A percentile compares a stretch with the other conserved stretches of the same genome.
These are phyloP conservation scores for Heliconius charithonia DNA, from an alignment of 2,888 invertebrate genomes.

Conservation along the genomic window DNA sequence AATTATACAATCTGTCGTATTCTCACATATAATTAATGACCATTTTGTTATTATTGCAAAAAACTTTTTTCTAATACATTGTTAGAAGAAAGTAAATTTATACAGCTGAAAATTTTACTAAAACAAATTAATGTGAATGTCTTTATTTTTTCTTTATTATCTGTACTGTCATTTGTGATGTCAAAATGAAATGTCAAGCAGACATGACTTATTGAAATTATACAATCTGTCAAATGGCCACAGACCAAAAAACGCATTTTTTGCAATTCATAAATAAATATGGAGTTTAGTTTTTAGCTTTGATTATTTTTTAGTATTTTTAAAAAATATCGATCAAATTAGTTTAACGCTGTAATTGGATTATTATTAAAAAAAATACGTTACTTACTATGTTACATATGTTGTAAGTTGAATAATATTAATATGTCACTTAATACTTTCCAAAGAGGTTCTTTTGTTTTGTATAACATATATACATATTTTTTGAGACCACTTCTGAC, in stretches of 20 bases:
- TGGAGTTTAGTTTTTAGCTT: slow-evolving; percentile 49
- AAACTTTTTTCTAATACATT: not conserved
- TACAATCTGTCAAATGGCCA: slow-evolving; percentile 8
- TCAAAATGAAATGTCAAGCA: not conserved
- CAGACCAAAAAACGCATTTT: slow-evolving; percentile 9
- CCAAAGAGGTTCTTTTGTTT: slow-evolving; percentile 20
- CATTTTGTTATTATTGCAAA: slow-evolving; percentile 1
- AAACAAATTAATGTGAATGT: not conserved
- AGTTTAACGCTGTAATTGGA: slow-evolving; percentile 40
- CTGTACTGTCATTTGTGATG: slow-evolving; percentile 2
- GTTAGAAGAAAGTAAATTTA: not conserved
- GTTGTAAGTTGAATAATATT: slow-evolving; percentile 6
- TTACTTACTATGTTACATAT: not conserved
- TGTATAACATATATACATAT: not conserved
- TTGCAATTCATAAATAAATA: slow-evolving; percentile 24
- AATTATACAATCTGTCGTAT: not conserved
- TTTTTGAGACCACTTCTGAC: not conserved
- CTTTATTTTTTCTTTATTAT: not conserved
- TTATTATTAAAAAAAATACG: not conserved
- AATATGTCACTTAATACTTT: slow-evolving; percentile 10
- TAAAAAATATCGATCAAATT: slow-evolving; percentile 57
- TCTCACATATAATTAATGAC: not conserved
- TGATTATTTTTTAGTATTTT: slow-evolving; percentile 48
- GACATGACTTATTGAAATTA: not conserved
- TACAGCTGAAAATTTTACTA: not conserved